Conservation (phyloP, 2,888 invertebrate species). For the Desoria tigrina region DNA sequence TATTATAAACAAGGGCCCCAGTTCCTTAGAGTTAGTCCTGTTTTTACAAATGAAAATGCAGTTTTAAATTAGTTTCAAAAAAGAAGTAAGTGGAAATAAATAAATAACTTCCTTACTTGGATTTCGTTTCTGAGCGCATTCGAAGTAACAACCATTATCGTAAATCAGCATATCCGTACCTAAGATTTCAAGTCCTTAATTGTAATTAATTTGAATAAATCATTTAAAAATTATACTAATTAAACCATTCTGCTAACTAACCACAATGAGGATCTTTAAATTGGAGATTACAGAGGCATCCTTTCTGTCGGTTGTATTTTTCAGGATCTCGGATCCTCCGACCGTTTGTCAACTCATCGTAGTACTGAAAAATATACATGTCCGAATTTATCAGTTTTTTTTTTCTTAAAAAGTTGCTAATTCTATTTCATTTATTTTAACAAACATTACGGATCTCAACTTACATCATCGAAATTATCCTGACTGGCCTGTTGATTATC, state of each 20-base stretch:
- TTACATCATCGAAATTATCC: no score
- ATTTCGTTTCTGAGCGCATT: conserved; percentile 40
- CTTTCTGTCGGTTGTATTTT: conserved; percentile 32
- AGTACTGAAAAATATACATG: conserved; percentile 23
- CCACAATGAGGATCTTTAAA: conserved; percentile 44
- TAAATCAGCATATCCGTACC: conserved; percentile 32
- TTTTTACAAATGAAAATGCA: background rate
- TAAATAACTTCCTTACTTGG: conserved; percentile 23
- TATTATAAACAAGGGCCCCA: conserved; percentile 33
- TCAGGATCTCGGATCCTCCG: conserved; percentile 35
- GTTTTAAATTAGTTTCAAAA: conserved; percentile 1
- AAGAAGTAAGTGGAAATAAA: conserved; percentile 7
- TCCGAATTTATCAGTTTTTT: background rate
- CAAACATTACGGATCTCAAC: background rate
- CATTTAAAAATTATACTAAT: background rate
- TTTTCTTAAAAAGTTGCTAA: background rate
- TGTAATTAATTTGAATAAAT: background rate
- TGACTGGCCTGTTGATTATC: no score
- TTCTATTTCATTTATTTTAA: background rate
- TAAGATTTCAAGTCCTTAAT: conserved; percentile 5
- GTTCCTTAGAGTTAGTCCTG: conserved; percentile 28
- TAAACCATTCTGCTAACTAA: no score
- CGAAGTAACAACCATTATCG: conserved; percentile 44
- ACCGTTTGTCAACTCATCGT: conserved; percentile 33
- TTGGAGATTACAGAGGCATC: conserved; percentile 33